Conservation (phyloP, 2,797 vertebrate genomes). For the Melanotaenia nigrans region DNA sequence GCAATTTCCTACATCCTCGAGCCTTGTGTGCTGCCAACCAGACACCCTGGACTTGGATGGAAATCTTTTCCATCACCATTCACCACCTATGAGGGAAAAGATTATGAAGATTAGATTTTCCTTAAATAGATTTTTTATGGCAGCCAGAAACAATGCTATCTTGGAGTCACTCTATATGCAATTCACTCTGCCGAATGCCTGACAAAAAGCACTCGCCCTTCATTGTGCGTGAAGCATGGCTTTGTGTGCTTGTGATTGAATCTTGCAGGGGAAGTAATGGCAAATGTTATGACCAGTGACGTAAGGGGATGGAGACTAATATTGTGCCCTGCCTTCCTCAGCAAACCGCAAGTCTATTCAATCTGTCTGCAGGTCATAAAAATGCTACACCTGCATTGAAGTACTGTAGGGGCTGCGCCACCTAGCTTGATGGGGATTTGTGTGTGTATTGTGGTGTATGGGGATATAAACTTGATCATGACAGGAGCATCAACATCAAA, state of each 20-base stretch:
- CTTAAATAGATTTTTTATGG: constrained; percentile 82
- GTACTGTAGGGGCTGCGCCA: constrained; percentile 4
- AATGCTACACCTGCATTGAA: constrained; percentile 52
- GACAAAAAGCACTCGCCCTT: constrained; percentile 76
- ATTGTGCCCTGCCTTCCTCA: constrained; percentile 57
- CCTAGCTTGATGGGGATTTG: neutral
- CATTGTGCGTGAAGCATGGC: constrained; percentile 74
- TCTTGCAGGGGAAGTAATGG: constrained; percentile 77
- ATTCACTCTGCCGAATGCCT: constrained; percentile 70
- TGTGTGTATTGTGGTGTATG: constrained; percentile 6
- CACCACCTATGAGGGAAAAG: constrained; percentile 76
- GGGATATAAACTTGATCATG: constrained; percentile 35
- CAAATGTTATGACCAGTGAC: constrained; percentile 77
- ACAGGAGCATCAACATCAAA: constrained; percentile 8
- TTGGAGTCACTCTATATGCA: constrained; percentile 76
- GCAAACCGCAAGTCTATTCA: constrained; percentile 62
- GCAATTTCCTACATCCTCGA: constrained; percentile 77
- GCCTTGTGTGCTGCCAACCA: constrained; percentile 56
- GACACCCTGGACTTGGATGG: constrained; percentile 66
- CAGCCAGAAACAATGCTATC: constrained; percentile 81
- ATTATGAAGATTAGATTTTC: constrained; percentile 83
- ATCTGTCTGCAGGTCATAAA: constrained; percentile 62
- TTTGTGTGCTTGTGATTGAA: constrained; percentile 77
- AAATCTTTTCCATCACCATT: constrained; percentile 77
- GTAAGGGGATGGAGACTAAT: constrained; percentile 76